phyloP scores from a whole-genome alignment of 2,113 vertebrate genomes.

The Phaetusa simplex region DNA sequence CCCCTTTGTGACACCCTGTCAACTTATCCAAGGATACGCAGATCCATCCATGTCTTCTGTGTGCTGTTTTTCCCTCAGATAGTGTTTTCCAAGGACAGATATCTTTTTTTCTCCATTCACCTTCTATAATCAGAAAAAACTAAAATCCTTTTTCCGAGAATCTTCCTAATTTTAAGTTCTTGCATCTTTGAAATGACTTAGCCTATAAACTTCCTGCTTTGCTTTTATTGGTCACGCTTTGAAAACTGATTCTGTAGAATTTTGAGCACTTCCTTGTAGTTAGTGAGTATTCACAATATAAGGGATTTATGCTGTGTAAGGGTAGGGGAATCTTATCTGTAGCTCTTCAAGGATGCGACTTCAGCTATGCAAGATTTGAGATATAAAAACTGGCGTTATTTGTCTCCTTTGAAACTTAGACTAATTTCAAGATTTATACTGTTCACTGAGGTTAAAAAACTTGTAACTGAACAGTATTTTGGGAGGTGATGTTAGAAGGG shows the following conservation, averaged over 20 bases:
- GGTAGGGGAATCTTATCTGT: background rate
- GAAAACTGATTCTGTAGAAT: background rate
- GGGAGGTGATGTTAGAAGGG: background rate
- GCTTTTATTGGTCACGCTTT: background rate
- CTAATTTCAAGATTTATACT: background rate
- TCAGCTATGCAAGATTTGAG: background rate
- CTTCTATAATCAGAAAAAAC: background rate
- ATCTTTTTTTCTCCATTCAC: background rate
- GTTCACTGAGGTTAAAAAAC: background rate
- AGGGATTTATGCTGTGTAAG: background rate
- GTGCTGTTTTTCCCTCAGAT: background rate
- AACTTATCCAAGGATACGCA: background rate
- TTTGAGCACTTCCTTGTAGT: background rate
- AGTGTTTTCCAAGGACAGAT: background rate
- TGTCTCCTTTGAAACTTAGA: background rate
- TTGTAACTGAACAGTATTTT: background rate
- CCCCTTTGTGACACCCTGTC: background rate
- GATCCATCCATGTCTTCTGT: background rate
- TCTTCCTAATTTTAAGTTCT: background rate
- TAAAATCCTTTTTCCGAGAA: background rate
- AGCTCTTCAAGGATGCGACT: background rate
- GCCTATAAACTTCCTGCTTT: background rate
- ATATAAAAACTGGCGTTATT: background rate
- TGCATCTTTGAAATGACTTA: background rate
- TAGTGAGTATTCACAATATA: background rate